These are phyloP conservation scores for Ennomos quercinarius DNA, from an alignment of 2,888 invertebrate species.

Conservation along the genomic window DNA sequence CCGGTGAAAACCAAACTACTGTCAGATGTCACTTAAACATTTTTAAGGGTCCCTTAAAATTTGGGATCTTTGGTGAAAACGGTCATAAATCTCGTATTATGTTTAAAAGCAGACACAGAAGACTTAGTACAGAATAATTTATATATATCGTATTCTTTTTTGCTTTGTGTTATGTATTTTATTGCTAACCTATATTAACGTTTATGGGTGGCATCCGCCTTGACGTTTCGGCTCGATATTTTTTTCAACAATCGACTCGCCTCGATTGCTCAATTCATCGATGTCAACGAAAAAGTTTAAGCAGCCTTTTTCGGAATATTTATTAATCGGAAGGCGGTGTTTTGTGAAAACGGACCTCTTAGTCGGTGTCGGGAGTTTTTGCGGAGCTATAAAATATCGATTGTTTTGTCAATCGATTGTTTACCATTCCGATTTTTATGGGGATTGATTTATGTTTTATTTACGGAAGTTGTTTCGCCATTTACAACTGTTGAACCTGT, in stretches of 20 bases:
- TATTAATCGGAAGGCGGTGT: conserved; percentile 45
- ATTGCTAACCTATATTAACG: not conserved
- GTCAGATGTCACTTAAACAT: too few species aligned
- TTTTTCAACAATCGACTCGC: conserved; percentile 35
- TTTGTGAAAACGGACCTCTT: conserved; percentile 35
- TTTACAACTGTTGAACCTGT: too few species aligned
- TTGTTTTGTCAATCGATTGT: conserved; percentile 34
- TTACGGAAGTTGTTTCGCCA: conserved; percentile 6
- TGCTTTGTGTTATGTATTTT: too few species aligned
- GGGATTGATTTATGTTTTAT: conserved; percentile 26
- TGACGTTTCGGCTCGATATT: conserved; percentile 28
- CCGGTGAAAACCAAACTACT: too few species aligned
- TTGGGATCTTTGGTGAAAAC: too few species aligned
- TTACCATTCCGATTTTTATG: conserved; percentile 21
- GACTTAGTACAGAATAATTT: too few species aligned
- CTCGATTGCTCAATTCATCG: conserved; percentile 45
- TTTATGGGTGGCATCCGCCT: conserved; percentile 20
- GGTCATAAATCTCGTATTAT: too few species aligned
- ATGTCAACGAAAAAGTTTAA: conserved; percentile 43
- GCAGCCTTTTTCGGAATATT: conserved; percentile 45
- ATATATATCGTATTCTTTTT: too few species aligned
- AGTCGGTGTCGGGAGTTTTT: conserved; percentile 27
- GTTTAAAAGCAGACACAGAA: too few species aligned
- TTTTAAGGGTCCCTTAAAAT: too few species aligned
- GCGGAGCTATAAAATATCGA: conserved; percentile 28